Evolutionary conservation across 2,888 invertebrate species (phyloP), one percentile per base, ranked within the genome.

Genomic region (Polymixis flavicincta): DNA sequence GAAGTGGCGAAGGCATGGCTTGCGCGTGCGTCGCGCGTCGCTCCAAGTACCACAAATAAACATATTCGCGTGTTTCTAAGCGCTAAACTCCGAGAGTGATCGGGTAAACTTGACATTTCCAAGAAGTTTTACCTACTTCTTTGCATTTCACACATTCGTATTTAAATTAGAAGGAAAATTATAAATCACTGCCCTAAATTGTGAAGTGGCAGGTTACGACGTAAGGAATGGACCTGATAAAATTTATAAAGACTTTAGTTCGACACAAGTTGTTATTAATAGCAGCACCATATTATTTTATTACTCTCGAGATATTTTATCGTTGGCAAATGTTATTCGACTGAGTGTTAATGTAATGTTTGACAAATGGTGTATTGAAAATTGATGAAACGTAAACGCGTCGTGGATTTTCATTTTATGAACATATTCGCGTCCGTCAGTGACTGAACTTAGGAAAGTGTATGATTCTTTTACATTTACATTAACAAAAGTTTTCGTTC

Each of bases 1-100:
- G 95, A 93, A 92, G 91, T 91, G 91, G 89, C 86, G 86, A 90
- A 90, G 89, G 93, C 93, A 91, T 92, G 92, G 91, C 83, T 87
- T 90, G 94, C 93, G 94, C 94, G 93, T 93, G 94, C 93, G 95
- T 91, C 91, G 91, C 90, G 89, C 92, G 92, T 92, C 92, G 90
- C 92, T 91, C 90, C 92, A 90, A 92, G 87, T 90, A 94, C 94
- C 93, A 91, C 95, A 96, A 96, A 96, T 96, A 96, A 95, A 95
- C 95, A 94, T 89, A 92, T 91, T 91, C 92, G 90, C 91, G 91
- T 91, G 92, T 91, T 92, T 87, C 89, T 86, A 89, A 88, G 83
- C 85, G 86, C 82, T 85, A 86, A 85, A 86, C 78, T 89, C 85
- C 86, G 68, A 64, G 75, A 82, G 74, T 78, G 72, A 80, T 80